phyloP scores from a whole-genome alignment of 2,888 invertebrate species.

The Dolomedes plantarius region DNA sequence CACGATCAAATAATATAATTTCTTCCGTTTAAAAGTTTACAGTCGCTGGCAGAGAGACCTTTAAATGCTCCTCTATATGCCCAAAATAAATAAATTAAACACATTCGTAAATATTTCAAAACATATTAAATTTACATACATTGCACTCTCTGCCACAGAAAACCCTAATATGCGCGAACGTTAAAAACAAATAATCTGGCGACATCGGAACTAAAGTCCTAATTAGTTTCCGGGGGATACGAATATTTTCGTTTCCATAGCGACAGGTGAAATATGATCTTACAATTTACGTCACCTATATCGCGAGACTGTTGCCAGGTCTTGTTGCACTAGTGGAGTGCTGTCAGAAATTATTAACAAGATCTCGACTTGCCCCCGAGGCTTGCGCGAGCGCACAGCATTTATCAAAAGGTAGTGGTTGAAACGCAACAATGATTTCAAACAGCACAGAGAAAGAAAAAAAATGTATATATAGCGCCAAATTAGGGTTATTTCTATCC shows the following conservation, averaged over 20 bases:
- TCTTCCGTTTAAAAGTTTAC: no score
- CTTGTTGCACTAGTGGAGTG: background rate
- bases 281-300: conserved; percentile 13
- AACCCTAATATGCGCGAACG: no score
- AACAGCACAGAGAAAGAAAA: background rate
- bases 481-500: no score
- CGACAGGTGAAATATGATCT: background rate
- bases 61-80: no score
- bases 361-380: conserved; percentile 23
- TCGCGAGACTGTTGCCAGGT: background rate
- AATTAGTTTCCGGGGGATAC: background rate
- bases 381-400: conserved; percentile 13
- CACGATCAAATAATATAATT: no score
- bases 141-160: no score
- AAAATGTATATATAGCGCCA: no score
- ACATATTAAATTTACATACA: no score
- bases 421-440: background rate
- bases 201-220: background rate
- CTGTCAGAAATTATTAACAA: conserved; percentile 58
- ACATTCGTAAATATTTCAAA: no score
- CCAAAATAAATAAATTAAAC: no score
- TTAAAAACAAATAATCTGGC: background rate
- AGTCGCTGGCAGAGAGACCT: no score
- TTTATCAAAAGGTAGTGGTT: background rate
- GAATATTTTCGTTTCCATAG: background rate